phyloP scores from a whole-genome alignment of 2,888 invertebrate genomes.

The Timandra comae region DNA sequence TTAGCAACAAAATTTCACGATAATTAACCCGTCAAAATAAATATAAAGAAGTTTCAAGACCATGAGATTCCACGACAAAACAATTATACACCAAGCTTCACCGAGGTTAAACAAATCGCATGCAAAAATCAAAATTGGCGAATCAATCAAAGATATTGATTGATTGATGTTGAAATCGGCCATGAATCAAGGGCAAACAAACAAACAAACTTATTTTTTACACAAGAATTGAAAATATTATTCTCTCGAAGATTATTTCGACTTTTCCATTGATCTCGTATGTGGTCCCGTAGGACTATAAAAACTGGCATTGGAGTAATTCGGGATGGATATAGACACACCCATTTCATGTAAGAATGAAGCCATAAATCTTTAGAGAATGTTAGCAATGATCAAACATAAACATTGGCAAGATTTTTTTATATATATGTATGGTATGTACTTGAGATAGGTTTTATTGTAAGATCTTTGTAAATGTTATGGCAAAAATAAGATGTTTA shows the following conservation, averaged over 20 bases:
- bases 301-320: slow-evolving; percentile 17
- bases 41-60: no score
- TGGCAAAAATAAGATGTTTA: not conserved
- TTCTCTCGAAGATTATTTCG: slow-evolving; percentile 12
- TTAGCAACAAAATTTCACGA: no score
- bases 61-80: not conserved
- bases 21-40: no score
- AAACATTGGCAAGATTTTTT: no score
- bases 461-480: not conserved
- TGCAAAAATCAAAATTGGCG: not conserved
- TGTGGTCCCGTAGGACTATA: slow-evolving; percentile 11
- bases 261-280: slow-evolving; percentile 1
- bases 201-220: slow-evolving; percentile 12
- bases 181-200: slow-evolving; percentile 13
- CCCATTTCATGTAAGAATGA: slow-evolving; percentile 18
- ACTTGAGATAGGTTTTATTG: no score
- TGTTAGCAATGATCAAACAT: no score
- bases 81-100: not conserved
- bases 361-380: no score
- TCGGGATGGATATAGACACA: slow-evolving; percentile 15
- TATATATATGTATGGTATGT: no score
- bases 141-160: slow-evolving; percentile 4
- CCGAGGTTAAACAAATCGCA: not conserved
- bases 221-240: slow-evolving; percentile 27
- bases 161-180: slow-evolving; percentile 6